These are phyloP conservation scores for Camelus dromedarius DNA, from an alignment of 2,113 vertebrate species.

Conservation along the genomic window DNA sequence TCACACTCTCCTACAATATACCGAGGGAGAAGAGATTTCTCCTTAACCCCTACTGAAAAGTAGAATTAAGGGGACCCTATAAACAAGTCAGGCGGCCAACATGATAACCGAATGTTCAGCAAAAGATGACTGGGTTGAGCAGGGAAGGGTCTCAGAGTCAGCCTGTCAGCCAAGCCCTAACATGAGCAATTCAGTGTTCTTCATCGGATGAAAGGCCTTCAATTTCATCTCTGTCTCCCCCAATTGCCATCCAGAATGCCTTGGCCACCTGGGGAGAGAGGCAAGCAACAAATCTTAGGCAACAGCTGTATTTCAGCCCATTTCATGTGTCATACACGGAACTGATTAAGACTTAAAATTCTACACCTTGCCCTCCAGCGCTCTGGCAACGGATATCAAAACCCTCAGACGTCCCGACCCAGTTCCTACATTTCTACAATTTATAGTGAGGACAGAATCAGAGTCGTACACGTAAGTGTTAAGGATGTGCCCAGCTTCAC, in stretches of 20 bases:
- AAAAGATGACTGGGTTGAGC: background rate
- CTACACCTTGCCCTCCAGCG: background rate
- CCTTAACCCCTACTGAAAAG: background rate
- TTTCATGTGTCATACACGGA: background rate
- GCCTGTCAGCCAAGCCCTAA: background rate
- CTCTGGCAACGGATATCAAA: background rate
- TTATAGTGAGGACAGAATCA: background rate
- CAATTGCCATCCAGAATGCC: conserved; percentile 99
- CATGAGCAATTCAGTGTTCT: conserved; percentile 88
- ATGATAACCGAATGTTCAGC: background rate
- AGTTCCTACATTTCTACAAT: background rate
- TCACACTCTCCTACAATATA: background rate
- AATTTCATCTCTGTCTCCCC: conserved; percentile 97
- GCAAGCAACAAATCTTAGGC: background rate
- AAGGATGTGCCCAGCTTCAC: background rate
- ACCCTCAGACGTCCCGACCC: background rate
- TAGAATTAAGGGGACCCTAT: background rate
- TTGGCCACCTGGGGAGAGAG: conserved; percentile 93
- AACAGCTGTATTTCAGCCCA: background rate
- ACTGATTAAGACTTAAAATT: background rate
- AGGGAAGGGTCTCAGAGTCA: background rate
- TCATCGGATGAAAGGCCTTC: conserved; percentile 97
- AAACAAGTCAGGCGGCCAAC: background rate
- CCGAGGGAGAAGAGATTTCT: background rate
- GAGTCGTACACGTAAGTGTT: background rate